Evolutionary conservation across 2,113 vertebrate genomes (phyloP), one percentile per base, ranked within the genome.

Genomic region (Stigmatopora argus): DNA sequence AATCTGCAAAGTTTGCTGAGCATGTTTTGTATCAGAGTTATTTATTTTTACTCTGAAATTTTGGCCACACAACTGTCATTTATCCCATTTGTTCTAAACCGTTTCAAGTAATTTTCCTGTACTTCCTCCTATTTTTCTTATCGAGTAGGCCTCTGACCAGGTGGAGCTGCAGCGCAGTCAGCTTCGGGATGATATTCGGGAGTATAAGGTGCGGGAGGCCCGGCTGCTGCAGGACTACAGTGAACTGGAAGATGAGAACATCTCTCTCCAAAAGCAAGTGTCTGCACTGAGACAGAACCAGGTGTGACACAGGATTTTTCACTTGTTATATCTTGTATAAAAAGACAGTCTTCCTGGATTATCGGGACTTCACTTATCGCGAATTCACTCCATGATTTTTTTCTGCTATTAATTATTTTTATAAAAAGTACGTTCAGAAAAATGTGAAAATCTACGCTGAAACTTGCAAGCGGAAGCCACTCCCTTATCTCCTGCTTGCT

Each of bases 161-260:
- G 90, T 91, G 56, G 95, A 99, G 77, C 86, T 94, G 49, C 96
- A 99, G 82, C 92, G 94, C 34, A 70, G 86, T 59, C 95, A 96
- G 62, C 91, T 99, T 69, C 92, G 94, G 14, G 96, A 99, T 65
- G 96, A 99, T 83, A 93, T 99, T 78, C 93, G 97, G 72, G 96
- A 99, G 69, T 98, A 94, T 75, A 99, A 99, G 81, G 93, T 99
- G 77, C 89, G 94, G 66, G 97, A 99, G 87, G 83, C 94, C 2
- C 94, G 96, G 15, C 86, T 97, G 80, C 87, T 98, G 79, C 97
- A 99, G 87, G 97, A 99, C 89, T 97, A 93, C 86, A 94, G 94
- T 0, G 97, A 99, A 83, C 90, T 99, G 65, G 97, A 99, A 80
- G 97, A 99, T 62, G 97, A 99, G 89, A 99, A 99, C 88, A 99